Base-by-base conservation (phyloP, 2,888 invertebrate species). In the Timema podura region DNA sequence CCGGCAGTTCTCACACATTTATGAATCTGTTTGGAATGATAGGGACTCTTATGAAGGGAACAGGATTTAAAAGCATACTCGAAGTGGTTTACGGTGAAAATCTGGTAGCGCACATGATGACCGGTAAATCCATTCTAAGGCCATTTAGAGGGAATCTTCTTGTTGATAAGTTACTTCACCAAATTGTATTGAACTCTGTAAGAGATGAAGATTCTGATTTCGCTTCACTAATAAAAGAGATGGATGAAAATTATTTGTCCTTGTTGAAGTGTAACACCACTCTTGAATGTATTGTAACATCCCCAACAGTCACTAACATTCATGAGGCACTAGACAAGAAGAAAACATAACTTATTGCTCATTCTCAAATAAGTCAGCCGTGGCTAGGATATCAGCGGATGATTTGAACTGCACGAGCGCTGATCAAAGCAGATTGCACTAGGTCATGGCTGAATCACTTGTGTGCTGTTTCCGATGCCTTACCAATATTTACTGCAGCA, bases 221-320 rank as follows among this genome's bases (percentile, higher is more conserved):
- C 30, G 30, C 30, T 49, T 49, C 51, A 49, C 51, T 49, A 49
- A 49, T 49, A 49, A 3, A 49, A n/a, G 51, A 49, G n/a, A 49
- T n/a, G 2, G 51, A 49, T 1, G n/a, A 49, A 13, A 49, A 13
- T 10, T 3, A 49, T 49, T 49, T n/a, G 10, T 49, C 11, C n/a
- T n/a, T 49, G 11, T 49, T 49, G n/a, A 49, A 49, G 51, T 10
- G 51, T 49, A 49, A 54, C 8, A 54, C 54, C 11, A 54, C 54
- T 10, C 54, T 54, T 54, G 54, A 54, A 54, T 15, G n/a, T 54
- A 16, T 54, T 54, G 54, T 54, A n/a, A 54, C 54, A 13, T 54
- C 54, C 16, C n/a, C 15, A 15, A 7, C 54, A 54, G 54, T 54
- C 54, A 54, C 15, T 54, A 54, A 16, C n/a, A 54, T 54, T 16